Evolutionary conservation across 2,113 vertebrate species (phyloP).

Genomic region (Spea bombifrons): DNA sequence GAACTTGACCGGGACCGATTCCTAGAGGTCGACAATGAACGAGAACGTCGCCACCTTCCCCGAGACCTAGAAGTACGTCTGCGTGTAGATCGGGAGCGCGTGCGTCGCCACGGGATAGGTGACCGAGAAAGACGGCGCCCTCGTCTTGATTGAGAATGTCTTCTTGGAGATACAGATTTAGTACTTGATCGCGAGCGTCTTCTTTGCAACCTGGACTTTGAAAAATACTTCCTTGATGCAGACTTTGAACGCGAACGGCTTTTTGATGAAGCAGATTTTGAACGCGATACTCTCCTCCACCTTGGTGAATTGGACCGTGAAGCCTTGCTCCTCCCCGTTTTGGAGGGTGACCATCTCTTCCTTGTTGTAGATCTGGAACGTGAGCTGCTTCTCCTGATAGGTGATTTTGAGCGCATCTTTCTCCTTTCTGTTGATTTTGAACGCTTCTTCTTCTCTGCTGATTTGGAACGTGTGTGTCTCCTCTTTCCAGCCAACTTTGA

Average conservation of each 20-base stretch:
- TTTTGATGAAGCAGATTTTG: constrained; percentile 10
- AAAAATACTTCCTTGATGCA: neutral
- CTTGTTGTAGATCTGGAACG: constrained; percentile 63
- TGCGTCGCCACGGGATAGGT: constrained; percentile 1
- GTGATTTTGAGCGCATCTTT: constrained; percentile 20
- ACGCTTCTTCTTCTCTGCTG: constrained; percentile 48
- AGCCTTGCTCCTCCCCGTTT: constrained; percentile 46
- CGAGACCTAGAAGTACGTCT: constrained; percentile 18
- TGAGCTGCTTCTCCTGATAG: constrained; percentile 48
- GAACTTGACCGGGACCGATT: constrained; percentile 30
- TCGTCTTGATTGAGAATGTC: constrained; percentile 22
- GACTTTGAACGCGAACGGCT: constrained; percentile 28
- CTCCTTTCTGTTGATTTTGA: constrained; percentile 62
- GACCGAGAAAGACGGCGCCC: constrained; percentile 20
- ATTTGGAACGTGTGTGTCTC: constrained; percentile 31
- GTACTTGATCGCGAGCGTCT: constrained; percentile 56
- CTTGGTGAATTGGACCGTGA: constrained; percentile 58
- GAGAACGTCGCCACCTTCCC: constrained; percentile 24
- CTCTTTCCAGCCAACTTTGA: constrained; percentile 49
- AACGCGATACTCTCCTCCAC: constrained; percentile 1
- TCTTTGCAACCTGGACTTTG: constrained; percentile 6
- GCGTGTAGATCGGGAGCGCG: constrained; percentile 25
- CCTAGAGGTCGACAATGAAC: constrained; percentile 26
- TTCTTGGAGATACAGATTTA: constrained; percentile 20
- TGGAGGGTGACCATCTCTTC: constrained; percentile 52